phyloP scores from a whole-genome alignment of 1,140 invertebrate genomes.

The Maconellicoccus hirsutus region DNA sequence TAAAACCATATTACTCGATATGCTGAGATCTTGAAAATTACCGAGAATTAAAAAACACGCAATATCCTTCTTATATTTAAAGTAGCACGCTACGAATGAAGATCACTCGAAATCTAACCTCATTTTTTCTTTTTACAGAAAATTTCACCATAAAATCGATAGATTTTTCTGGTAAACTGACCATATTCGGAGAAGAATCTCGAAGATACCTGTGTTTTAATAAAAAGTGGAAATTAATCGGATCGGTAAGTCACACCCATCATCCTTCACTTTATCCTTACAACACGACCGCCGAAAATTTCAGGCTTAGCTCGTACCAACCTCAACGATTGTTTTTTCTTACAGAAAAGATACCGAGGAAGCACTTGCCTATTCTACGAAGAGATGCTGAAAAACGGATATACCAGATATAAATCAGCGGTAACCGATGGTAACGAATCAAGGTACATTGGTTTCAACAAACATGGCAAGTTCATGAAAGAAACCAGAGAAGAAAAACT shows the following conservation, averaged over 20 bases:
- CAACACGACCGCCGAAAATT: no score
- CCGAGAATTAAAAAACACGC: no score
- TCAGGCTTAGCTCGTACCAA: no score
- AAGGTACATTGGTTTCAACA: conserved; percentile 41
- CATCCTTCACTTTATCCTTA: no score
- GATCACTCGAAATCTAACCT: no score
- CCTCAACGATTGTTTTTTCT: neutral
- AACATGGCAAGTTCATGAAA: conserved; percentile 38
- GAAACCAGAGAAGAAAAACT: conserved; percentile 25
- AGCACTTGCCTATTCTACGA: conserved; percentile 43
- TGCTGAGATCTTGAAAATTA: no score
- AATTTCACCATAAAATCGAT: conserved; percentile 42
- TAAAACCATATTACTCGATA: no score
- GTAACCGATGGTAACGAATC: conserved; percentile 31
- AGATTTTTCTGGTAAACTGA: conserved; percentile 38
- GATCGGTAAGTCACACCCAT: conserved; percentile 37
- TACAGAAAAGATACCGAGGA: conserved; percentile 36
- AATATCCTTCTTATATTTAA: no score
- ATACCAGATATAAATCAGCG: conserved; percentile 38
- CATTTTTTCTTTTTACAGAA: conserved; percentile 37
- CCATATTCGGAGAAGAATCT: conserved; percentile 43
- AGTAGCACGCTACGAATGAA: no score
- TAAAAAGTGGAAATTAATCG: conserved; percentile 42
- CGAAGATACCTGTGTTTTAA: conserved; percentile 45
- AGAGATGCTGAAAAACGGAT: conserved; percentile 38